Base-by-base conservation (phyloP, 2,113 vertebrate species). In the Brienomyrus longianalis region DNA sequence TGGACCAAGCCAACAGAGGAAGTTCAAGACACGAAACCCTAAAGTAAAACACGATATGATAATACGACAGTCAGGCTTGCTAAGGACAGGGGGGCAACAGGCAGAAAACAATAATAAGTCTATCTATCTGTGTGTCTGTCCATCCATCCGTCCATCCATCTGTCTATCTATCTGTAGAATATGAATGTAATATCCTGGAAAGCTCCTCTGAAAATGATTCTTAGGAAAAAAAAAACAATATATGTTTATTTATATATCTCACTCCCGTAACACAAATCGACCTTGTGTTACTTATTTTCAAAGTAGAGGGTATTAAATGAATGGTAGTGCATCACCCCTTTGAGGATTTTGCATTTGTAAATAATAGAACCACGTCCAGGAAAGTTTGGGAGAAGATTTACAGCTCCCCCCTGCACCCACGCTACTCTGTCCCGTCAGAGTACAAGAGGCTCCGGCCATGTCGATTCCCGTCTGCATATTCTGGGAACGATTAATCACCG, bases 401-500 rank as follows among this genome's bases (percentile, higher is more conserved):
- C 11, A 50, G 27, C 45, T 45, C 3, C 56, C 21, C 21, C 45
- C 23, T 89, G 51, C 35, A 54, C 83, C 77, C 52, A 43, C 0
- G 10, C 17, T 48, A 45, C 15, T 31, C 47, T 19, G 27, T 80
- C 52, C n/a, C 10, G 15, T 17, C 35, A 19, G 35, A 89, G 35
- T 31, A 84, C 35, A 83, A 85, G 62, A 85, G 52, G 17, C 52
- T 47, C 7, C 1, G 5, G 27, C 23, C 31, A 43, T 31, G n/a
- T 4, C 56, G 89, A 43, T 89, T 48, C 85, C 39, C n/a, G 50
- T 48, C 52, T 56, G 13, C 80, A 56, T 51, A 52, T 56, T 89
- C 35, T 59, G 89, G 89, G 89, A 45, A 89, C 52, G 56, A 85
- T 89, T 89, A 89, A 89, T 85, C 50, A 85, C 43, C 51, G 2